Conservation (phyloP, 1,140 invertebrate species). For the Rhyacophila brunnea region DNA sequence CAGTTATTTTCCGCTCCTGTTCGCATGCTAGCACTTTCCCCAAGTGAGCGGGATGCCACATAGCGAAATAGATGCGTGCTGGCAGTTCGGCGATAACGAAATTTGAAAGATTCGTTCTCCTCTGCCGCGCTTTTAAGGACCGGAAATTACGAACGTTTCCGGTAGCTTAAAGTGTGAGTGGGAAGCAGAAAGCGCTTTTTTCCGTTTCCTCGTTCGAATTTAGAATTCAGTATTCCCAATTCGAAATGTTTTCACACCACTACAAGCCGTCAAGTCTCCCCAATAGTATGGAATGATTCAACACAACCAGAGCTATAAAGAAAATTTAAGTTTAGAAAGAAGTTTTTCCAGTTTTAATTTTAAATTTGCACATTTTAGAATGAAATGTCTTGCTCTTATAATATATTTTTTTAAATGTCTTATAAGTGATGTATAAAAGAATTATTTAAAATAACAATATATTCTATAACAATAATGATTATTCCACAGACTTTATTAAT, state of each 20-base stretch:
- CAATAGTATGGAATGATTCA: too few relatives aligned
- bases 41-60: background rate
- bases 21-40: background rate
- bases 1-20: background rate
- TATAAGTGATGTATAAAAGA: too few relatives aligned
- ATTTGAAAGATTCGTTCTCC: slow-evolving; percentile 17
- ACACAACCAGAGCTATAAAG: too few relatives aligned
- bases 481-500: too few relatives aligned
- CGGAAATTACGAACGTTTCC: slow-evolving; percentile 30
- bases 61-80: background rate
- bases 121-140: slow-evolving; percentile 20
- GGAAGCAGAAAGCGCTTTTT: background rate
- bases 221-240: background rate
- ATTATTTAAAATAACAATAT: too few relatives aligned
- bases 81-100: slow-evolving; percentile 2
- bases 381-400: too few relatives aligned
- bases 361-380: too few relatives aligned
- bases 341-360: too few relatives aligned
- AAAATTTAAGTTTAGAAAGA: too few relatives aligned
- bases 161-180: background rate
- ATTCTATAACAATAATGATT: too few relatives aligned
- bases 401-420: too few relatives aligned
- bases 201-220: background rate
- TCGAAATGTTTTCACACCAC: background rate
- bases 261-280: too few relatives aligned